A percentile compares a stretch with the other conserved stretches of the same genome.
phyloP scores from a whole-genome alignment of 1,140 invertebrate genomes.

The Patella vulgata region DNA sequence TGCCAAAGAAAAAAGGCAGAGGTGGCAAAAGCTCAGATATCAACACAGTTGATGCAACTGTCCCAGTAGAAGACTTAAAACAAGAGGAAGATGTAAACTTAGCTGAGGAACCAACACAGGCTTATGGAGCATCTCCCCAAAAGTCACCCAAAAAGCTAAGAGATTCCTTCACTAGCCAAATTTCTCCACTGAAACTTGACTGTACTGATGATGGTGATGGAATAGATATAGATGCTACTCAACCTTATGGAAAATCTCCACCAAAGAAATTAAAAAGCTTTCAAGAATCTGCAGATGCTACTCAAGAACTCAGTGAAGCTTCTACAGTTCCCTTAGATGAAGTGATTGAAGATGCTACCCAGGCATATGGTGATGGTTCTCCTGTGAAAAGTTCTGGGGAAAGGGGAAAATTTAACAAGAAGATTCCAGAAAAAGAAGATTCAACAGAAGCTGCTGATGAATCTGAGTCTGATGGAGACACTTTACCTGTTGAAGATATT shows the following conservation, averaged over 20 bases:
- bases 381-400: neutral
- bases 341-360: conserved; percentile 11
- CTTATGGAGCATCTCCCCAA: neutral
- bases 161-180: too few species aligned
- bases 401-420: neutral
- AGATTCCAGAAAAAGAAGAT: neutral
- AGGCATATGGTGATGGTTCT: conserved; percentile 7
- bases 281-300: neutral
- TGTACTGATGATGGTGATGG: neutral
- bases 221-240: conserved; percentile 1
- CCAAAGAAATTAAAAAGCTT: neutral
- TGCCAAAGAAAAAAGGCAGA: too few species aligned
- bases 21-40: neutral
- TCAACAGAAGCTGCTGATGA: neutral
- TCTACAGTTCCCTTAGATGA: conserved; percentile 4
- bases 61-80: neutral
- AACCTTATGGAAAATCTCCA: neutral
- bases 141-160: too few species aligned
- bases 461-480: neutral
- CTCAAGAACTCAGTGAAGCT: conserved; percentile 3
- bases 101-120: conserved; percentile 16
- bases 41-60: too few species aligned
- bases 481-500: neutral
- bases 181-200: too few species aligned
- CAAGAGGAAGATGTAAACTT: neutral